Percentiles rank a stretch among this genome's conserved stretches.
These are phyloP conservation scores for Idaea straminata DNA, from an alignment of 2,888 invertebrate genomes.

Conservation along the genomic window DNA sequence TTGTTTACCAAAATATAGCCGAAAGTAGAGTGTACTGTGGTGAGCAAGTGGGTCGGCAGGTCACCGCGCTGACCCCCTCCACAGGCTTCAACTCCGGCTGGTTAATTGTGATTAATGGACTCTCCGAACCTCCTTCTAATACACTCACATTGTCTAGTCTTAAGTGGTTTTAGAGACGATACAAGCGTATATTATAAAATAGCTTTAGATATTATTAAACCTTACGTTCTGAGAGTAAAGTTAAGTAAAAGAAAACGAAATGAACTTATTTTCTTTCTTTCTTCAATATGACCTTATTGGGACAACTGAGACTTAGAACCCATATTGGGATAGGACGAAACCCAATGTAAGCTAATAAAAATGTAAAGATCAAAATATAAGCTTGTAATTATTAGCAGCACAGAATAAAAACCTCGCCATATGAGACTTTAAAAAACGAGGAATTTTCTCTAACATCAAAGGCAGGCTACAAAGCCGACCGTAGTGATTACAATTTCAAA, in stretches of 20 bases:
- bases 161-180: neutral
- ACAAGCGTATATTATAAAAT: neutral
- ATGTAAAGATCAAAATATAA: neutral
- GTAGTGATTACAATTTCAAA: slow-evolving; percentile 1
- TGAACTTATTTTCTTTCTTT: too few relatives aligned
- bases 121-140: neutral
- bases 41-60: neutral
- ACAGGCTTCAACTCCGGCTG: neutral
- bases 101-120: neutral
- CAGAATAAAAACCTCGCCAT: neutral
- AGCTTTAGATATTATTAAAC: neutral
- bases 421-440: neutral
- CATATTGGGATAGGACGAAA: too few relatives aligned
- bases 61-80: neutral
- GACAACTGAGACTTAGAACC: too few relatives aligned
- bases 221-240: neutral
- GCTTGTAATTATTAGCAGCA: neutral
- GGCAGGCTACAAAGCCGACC: neutral
- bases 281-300: too few relatives aligned
- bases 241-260: too few relatives aligned
- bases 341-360: neutral
- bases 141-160: slow-evolving; percentile 1
- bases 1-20: neutral
- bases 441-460: neutral
- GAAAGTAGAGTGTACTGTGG: neutral